These are phyloP conservation scores for Bos javanicus DNA, from an alignment of 2,113 vertebrate species.

Conservation along the genomic window DNA sequence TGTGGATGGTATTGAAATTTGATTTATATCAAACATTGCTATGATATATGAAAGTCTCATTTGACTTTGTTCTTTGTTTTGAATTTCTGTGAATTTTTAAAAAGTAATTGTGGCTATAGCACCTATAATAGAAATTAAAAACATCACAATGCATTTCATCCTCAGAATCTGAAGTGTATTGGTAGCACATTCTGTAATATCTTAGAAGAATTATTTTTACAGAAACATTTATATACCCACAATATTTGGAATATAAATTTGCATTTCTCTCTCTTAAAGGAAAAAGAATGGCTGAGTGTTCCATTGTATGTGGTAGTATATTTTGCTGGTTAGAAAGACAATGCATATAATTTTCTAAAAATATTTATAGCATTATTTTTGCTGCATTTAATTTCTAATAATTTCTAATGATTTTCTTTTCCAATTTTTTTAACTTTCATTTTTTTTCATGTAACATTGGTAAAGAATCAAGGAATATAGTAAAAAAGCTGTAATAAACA, in stretches of 20 bases:
- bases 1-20: constrained; percentile 79
- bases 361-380: constrained; percentile 73
- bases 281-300: constrained; percentile 75
- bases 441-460: not conserved
- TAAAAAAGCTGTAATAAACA: not conserved
- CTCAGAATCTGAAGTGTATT: constrained; percentile 55
- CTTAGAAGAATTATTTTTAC: constrained; percentile 74
- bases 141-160: constrained; percentile 61
- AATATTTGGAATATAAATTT: not conserved
- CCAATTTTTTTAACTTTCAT: constrained; percentile 57
- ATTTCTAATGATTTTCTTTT: constrained; percentile 82
- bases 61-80: constrained; percentile 81
- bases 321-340: constrained; percentile 77
- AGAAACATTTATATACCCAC: not conserved
- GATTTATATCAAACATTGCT: constrained; percentile 80
- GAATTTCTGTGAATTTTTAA: constrained; percentile 73
- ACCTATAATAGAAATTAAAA: constrained; percentile 61
- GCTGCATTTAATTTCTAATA: constrained; percentile 77
- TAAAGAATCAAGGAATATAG: not conserved
- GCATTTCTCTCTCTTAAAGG: constrained; percentile 59
- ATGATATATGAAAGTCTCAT: constrained; percentile 79
- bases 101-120: constrained; percentile 19
- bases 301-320: constrained; percentile 74
- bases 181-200: constrained; percentile 76
- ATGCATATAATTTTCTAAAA: constrained; percentile 74